Percentiles rank a stretch among this genome's conserved stretches.
Conservation (phyloP, 2,113 vertebrate genomes). For the Empidonax alnorum region DNA sequence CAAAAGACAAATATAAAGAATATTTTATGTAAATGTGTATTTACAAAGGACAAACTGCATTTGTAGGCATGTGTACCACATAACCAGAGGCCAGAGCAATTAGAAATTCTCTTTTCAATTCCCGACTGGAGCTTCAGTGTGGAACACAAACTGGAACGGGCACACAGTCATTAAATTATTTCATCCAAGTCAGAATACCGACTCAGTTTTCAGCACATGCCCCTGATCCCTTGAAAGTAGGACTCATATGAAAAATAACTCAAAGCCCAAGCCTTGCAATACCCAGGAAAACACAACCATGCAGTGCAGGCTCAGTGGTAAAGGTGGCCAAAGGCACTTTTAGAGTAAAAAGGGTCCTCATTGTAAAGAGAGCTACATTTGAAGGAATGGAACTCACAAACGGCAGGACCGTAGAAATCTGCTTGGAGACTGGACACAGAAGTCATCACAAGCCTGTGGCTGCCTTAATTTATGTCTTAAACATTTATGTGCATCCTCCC, state of each 20-base stretch:
- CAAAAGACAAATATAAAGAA: slow-evolving; percentile 48
- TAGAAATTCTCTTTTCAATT: neutral
- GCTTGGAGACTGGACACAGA: neutral
- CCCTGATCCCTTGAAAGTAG: neutral
- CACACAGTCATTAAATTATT: neutral
- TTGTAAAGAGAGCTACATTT: neutral
- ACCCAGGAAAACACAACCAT: neutral
- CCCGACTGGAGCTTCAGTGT: neutral
- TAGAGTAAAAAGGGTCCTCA: rapidly evolving
- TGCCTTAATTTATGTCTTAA: neutral
- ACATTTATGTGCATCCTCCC: neutral
- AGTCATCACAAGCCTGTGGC: neutral
- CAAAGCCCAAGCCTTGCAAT: neutral
- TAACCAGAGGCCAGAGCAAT: neutral
- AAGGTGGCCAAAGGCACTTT: neutral
- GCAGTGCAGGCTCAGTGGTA: neutral
- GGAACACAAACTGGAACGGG: neutral
- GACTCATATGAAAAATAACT: neutral
- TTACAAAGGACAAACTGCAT: slow-evolving; percentile 42
- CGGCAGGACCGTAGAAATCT: neutral
- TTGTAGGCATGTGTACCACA: neutral
- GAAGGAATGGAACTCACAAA: neutral
- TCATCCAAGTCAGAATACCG: neutral
- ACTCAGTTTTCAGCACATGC: neutral
- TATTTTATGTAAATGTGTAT: slow-evolving; percentile 42